Evolutionary conservation across 1,140 invertebrate genomes (phyloP).

Genomic region (Halictus rubicundus): DNA sequence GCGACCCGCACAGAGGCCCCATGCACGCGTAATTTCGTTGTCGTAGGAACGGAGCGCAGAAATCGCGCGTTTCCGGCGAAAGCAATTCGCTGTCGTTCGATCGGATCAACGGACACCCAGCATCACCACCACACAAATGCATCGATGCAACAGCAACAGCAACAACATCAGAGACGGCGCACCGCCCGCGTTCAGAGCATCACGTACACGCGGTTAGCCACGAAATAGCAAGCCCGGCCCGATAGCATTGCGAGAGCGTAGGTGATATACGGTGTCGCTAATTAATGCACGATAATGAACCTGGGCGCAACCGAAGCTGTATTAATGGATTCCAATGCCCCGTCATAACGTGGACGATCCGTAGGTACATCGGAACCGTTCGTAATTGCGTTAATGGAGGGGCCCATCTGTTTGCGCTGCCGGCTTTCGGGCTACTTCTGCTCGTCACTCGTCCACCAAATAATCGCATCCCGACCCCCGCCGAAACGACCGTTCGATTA

Average conservation of each 20-base stretch:
- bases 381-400: conserved; percentile 66
- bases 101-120: conserved; percentile 41
- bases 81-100: conserved; percentile 45
- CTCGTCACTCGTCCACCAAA: conserved; percentile 30
- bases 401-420: conserved; percentile 51
- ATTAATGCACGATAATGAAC: conserved; percentile 72
- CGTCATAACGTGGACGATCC: conserved; percentile 63
- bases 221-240: conserved; percentile 62
- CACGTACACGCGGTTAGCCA: conserved; percentile 63
- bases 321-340: conserved; percentile 69
- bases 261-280: conserved; percentile 68
- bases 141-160: background rate
- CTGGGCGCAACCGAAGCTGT: conserved; percentile 63
- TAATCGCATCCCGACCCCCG: conserved; percentile 1
- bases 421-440: conserved; percentile 39
- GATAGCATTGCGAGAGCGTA: conserved; percentile 53
- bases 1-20: no score
- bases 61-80: conserved; percentile 38
- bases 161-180: background rate
- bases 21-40: background rate
- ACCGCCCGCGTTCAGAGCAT: conserved; percentile 30
- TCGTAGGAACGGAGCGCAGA: conserved; percentile 7
- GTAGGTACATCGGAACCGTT: conserved; percentile 58
- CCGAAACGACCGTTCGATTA: background rate
- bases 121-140: no score